Base-by-base conservation (phyloP, 2,888 invertebrate species). In the Chironomus tentans region DNA sequence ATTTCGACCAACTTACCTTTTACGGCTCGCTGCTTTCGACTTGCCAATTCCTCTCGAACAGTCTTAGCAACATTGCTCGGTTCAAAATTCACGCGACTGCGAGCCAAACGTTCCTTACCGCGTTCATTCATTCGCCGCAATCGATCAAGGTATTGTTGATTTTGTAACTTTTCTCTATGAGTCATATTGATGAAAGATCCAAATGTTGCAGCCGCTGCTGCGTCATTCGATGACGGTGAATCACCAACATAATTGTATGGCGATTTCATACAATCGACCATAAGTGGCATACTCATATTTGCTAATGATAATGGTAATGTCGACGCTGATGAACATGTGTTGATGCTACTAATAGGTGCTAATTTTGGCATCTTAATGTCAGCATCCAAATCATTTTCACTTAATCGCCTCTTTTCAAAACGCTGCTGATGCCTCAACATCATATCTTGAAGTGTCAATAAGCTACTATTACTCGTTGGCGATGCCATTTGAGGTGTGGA, bases 351-450 rank as follows among this genome's bases (percentile, higher is more conserved):
- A 24, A 72, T 72, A 38, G 74, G 74, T 12, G 74, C 28, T 48
- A 74, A 74, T 74, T 74, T 74, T 46, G 74, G 74, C 10, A 68
- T 21, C 74, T 74, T 74, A 47, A 68, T 74, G 68, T 74, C 68
- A 74, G 2, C n/a, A 18, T 68, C 68, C 74, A 74, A 74, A 68
- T 74, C 74, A 48, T 74, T 68, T 38, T 74, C 74, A 48, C 74
- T 74, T 68, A 74, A 74, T 74, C 74, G 74, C 4, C 74, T 65
- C 74, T 74, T 74, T 46, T 68, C 47, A 22, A 68, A 68, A n/a
- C 68, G 65, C 21, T 68, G 74, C 65, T 74, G 74, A 48, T 74
- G 74, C 74, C 48, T 74, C 3, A 74, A 47, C 74, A 72, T 72
- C 72, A 74, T 62, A 68, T 74, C 74, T 68, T 68, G 74, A 7